Evolutionary conservation across 2,888 invertebrate species (phyloP).

Genomic region (Agrochola macilenta): DNA sequence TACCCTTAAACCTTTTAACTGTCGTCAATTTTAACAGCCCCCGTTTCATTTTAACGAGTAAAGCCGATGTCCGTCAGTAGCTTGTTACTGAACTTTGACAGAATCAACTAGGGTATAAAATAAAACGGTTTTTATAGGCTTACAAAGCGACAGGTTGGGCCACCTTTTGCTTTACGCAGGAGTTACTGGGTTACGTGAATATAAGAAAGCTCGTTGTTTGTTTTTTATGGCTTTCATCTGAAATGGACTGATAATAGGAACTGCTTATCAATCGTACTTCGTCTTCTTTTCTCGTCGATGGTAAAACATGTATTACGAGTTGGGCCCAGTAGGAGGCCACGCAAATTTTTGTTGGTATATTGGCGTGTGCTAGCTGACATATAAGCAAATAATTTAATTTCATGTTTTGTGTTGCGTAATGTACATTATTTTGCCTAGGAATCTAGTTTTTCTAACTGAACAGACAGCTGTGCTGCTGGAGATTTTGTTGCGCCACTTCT

Average conservation of each 20-base stretch:
- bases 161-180: constrained; percentile 41
- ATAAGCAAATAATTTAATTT: too few relatives aligned
- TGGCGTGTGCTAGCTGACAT: too few relatives aligned
- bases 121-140: constrained; percentile 61
- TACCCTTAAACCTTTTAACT: constrained; percentile 58
- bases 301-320: too few relatives aligned
- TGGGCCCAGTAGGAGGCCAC: too few relatives aligned
- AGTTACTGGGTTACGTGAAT: constrained; percentile 34
- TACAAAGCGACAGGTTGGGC: constrained; percentile 43
- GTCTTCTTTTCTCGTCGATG: too few relatives aligned
- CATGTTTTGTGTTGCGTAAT: too few relatives aligned
- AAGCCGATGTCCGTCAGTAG: constrained; percentile 57
- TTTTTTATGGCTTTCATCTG: constrained; percentile 14
- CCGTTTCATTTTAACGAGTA: constrained; percentile 62
- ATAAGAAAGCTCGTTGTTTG: constrained; percentile 28
- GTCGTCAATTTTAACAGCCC: constrained; percentile 62
- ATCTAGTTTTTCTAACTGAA: too few relatives aligned
- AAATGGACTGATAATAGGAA: not conserved
- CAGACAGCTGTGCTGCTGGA: too few relatives aligned
- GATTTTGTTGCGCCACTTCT: too few relatives aligned
- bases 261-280: constrained; percentile 3
- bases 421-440: too few relatives aligned
- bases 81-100: constrained; percentile 64
- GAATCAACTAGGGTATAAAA: constrained; percentile 60
- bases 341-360: too few relatives aligned